phyloP scores from a whole-genome alignment of 1,140 invertebrate species.

The Pogonognathellus flavescens region DNA sequence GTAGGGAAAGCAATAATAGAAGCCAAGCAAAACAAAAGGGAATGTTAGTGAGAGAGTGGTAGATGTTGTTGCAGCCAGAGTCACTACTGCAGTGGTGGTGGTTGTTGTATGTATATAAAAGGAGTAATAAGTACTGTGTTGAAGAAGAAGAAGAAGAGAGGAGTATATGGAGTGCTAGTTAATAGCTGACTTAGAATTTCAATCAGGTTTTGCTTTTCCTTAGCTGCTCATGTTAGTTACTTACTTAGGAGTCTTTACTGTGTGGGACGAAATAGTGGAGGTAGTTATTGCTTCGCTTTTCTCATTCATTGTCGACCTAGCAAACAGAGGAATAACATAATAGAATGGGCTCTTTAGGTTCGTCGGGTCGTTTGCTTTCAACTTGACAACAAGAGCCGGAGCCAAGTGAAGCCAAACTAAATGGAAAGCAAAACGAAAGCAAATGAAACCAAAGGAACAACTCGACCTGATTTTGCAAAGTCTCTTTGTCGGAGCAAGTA shows the following conservation, averaged over 20 bases:
- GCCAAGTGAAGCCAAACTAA: neutral
- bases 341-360: neutral
- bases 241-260: neutral
- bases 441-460: conserved; percentile 14
- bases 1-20: neutral
- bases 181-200: conserved; percentile 32
- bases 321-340: conserved; percentile 24
- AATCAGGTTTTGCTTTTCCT: conserved; percentile 20
- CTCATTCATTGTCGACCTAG: conserved; percentile 29
- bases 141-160: neutral
- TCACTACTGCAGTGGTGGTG: no score
- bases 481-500: neutral
- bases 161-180: no score
- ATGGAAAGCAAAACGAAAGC: neutral
- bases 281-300: conserved; percentile 36
- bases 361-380: conserved; percentile 1
- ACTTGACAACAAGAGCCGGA: conserved; percentile 14
- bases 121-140: no score
- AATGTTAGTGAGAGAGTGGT: neutral
- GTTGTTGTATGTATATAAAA: no score
- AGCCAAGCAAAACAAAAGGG: neutral
- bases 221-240: conserved; percentile 33
- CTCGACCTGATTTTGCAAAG: conserved; percentile 36
- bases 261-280: neutral
- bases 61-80: no score